Base-by-base conservation (phyloP, 2,888 invertebrate species). In the Cephonodes hylas region DNA sequence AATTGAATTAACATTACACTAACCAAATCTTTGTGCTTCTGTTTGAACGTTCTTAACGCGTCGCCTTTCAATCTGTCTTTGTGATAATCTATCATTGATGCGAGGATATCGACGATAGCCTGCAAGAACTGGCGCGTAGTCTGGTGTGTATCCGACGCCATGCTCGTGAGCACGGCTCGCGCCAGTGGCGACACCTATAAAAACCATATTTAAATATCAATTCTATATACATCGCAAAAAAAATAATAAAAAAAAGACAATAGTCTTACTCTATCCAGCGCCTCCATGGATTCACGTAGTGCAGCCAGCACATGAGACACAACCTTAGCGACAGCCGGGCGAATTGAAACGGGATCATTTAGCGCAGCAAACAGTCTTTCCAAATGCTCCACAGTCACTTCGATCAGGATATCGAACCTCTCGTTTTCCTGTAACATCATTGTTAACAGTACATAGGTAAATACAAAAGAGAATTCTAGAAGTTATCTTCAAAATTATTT, bases 301-400 rank as follows among this genome's bases (percentile, higher is more conserved):
- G 94, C 93, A 0, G 94, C 93, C 13, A 96, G 78, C 77, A 96
- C 93, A 66, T 95, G 93, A 67, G 95, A 93, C 4, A 95, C 93
- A 44, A 96, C 94, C 1, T 94, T 93, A 0, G 94, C 93, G 0
- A 94, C 93, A 42, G 93, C 93, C 63, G 81, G 83, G 2, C 93
- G 91, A 1, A 95, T 89, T 3, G 92, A 77, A 2, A 92, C 86
- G 0, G 94, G 94, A 45, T 94, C 74, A 27, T 93, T 84, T 63
- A 96, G 77, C 0, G 93, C 87, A 5, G 82, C 72, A 69, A 95
- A 95, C 60, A 96, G 84, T 0, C 84, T 80, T n/a, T 93, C 93
- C 20, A 96, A 85, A 66, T 94, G 93, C 48, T 93, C 93, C 58
- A 94, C 76, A 0, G 95, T 94, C 2, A 95, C 95, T 62, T 95